Evolutionary conservation across 2,797 vertebrate genomes (phyloP).

Genomic region (Xyrichtys novacula): DNA sequence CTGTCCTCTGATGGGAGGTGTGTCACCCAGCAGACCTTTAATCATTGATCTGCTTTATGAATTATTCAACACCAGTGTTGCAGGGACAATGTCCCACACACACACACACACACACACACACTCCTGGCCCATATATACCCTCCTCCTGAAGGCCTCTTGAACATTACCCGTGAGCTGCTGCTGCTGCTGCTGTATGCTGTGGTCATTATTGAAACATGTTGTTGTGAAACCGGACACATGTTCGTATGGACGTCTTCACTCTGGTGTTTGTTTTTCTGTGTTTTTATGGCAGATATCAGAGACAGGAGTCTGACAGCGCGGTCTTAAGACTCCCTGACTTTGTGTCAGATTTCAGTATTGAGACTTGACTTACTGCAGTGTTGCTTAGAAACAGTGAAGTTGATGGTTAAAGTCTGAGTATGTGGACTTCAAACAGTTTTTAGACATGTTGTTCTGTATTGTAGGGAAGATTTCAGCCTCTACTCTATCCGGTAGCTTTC

Average conservation of each 20-base stretch:
- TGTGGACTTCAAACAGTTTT: no score
- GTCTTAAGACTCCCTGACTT: conserved; percentile 21
- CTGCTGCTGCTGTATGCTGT: conserved; percentile 5
- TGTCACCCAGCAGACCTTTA: conserved; percentile 71
- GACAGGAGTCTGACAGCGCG: conserved; percentile 7
- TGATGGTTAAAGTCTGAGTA: no score
- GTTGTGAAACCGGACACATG: conserved; percentile 3
- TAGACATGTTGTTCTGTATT: background rate
- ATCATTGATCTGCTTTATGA: conserved; percentile 76
- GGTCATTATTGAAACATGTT: conserved; percentile 19
- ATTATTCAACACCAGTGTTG: conserved; percentile 73
- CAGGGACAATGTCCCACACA: conserved; percentile 33
- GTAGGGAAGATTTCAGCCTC: background rate
- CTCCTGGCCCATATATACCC: conserved; percentile 12
- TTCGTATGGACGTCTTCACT: background rate
- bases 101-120: conserved; percentile 3
- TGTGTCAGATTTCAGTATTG: conserved; percentile 55
- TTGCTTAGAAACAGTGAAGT: background rate
- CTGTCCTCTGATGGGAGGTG: conserved; percentile 33
- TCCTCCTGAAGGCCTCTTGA: conserved; percentile 19
- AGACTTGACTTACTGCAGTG: background rate
- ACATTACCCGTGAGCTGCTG: conserved; percentile 18
- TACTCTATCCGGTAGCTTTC: conserved; percentile 1
- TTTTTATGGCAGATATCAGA: conserved; percentile 22
- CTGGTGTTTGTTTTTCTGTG: background rate